A percentile compares a stretch with the other conserved stretches of the same genome.
Conservation (phyloP, 2,797 vertebrate genomes). For the Novumbra hubbsi region DNA sequence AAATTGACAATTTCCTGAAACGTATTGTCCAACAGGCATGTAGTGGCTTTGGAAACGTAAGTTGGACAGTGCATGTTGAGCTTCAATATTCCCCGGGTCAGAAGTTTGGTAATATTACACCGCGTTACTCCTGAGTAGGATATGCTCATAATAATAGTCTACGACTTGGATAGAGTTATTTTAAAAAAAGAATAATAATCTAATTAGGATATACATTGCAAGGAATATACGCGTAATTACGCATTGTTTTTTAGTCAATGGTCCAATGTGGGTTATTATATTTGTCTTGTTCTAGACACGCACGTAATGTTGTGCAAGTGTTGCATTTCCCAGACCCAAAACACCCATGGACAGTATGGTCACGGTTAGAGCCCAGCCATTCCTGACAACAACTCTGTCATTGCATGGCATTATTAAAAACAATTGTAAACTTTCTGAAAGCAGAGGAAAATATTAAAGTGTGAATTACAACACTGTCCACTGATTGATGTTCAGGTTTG, state of each 20-base stretch:
- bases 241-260: not conserved
- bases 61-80: not conserved
- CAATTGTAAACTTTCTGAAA: not conserved
- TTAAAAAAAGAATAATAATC: not conserved
- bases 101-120: constrained; percentile 24
- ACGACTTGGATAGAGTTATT: not conserved
- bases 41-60: not conserved
- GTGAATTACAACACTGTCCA: not conserved
- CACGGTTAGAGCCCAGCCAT: no score
- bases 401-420: no score
- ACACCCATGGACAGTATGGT: no score
- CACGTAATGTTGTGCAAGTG: no score
- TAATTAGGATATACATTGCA: not conserved
- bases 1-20: not conserved
- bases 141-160: not conserved
- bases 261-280: no score
- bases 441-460: not conserved
- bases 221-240: not conserved
- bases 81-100: not conserved
- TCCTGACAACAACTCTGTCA: no score
- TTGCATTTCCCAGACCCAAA: no score
- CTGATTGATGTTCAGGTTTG: not conserved
- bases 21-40: not conserved
- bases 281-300: no score
- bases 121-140: not conserved